These are phyloP conservation scores for Plebejus melissa DNA, from an alignment of 2,888 invertebrate genomes.

Conservation along the genomic window DNA sequence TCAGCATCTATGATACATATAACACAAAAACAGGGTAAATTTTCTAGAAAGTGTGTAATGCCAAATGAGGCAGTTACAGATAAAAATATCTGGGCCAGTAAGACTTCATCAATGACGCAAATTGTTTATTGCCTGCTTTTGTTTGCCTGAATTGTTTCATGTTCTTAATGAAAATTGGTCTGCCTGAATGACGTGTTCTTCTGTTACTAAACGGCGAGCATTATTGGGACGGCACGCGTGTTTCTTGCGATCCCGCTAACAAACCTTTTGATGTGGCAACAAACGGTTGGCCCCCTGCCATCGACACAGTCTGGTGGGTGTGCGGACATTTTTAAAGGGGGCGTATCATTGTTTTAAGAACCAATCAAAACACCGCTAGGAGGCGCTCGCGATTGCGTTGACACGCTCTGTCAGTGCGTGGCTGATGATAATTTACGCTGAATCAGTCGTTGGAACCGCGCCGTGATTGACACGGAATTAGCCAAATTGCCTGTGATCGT, in stretches of 20 bases:
- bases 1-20: neutral
- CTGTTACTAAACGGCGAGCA: neutral
- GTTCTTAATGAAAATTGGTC: neutral
- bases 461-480: slow-evolving; percentile 10
- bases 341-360: slow-evolving; percentile 39
- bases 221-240: neutral
- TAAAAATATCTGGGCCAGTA: neutral
- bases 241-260: slow-evolving; percentile 20
- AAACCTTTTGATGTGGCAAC: slow-evolving; percentile 28
- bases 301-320: slow-evolving; percentile 45
- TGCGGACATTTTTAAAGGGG: slow-evolving; percentile 39
- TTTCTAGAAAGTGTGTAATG: no score
- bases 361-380: slow-evolving; percentile 38
- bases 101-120: neutral
- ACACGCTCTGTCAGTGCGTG: slow-evolving; percentile 19
- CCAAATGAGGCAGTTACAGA: neutral
- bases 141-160: neutral
- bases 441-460: slow-evolving; percentile 7
- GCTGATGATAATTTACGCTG: slow-evolving; percentile 13
- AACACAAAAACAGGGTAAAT: neutral
- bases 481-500: slow-evolving; percentile 8
- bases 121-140: neutral
- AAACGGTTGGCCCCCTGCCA: slow-evolving; percentile 44
- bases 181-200: neutral
- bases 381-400: neutral